A percentile compares a stretch with the other conserved stretches of the same genome.
Evolutionary conservation across 2,888 invertebrate species (phyloP).

Genomic region (Limenitis camilla): DNA sequence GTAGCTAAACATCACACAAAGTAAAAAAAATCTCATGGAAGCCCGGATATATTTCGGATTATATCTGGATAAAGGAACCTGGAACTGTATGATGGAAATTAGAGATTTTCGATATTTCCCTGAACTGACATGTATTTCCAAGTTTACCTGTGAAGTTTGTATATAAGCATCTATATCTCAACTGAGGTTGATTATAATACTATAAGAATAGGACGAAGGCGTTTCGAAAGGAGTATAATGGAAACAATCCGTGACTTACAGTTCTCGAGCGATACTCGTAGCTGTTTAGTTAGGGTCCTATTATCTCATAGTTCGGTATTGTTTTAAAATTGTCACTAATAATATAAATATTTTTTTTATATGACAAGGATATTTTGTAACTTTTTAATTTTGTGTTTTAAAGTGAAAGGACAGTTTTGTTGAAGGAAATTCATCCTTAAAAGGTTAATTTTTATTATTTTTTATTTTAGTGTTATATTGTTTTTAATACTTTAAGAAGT

Average conservation of each 20-base stretch:
- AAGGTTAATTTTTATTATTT: background rate
- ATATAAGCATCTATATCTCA: too few species aligned
- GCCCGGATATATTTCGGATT: too few species aligned
- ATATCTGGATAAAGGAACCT: too few species aligned
- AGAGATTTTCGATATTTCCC: too few species aligned
- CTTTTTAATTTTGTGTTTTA: background rate
- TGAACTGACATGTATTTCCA: too few species aligned
- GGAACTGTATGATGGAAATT: too few species aligned
- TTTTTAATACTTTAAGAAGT: too few species aligned
- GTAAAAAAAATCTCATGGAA: too few species aligned
- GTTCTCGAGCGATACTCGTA: slow-evolving; percentile 19
- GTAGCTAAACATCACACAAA: too few species aligned
- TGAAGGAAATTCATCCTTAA: background rate
- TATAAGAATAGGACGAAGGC: background rate
- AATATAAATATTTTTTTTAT: background rate
- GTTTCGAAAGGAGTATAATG: slow-evolving; percentile 32
- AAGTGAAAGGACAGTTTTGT: background rate
- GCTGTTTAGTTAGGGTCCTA: slow-evolving; percentile 43
- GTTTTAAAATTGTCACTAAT: background rate
- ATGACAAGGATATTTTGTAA: background rate
- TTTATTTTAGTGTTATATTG: background rate
- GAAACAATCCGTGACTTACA: slow-evolving; percentile 30
- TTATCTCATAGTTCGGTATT: slow-evolving; percentile 35
- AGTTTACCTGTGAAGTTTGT: too few species aligned
- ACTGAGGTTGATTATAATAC: background rate